Conservation (phyloP, 2,888 invertebrate genomes). For the Clanis bilineata region DNA sequence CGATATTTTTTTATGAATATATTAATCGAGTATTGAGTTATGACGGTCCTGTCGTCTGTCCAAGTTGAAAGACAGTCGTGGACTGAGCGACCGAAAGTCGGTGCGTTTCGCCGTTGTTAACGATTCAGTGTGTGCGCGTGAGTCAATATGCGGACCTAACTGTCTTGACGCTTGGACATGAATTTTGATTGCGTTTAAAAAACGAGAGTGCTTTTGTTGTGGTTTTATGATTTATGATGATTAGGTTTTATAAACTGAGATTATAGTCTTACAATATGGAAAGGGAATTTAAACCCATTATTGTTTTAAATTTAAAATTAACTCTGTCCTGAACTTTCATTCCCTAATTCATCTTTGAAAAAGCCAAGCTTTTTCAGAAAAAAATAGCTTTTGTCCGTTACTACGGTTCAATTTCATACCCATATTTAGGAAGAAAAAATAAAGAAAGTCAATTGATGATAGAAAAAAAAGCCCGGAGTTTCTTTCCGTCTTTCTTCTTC, state of each 20-base stretch:
- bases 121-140: slow-evolving; percentile 65
- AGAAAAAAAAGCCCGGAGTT: too few species aligned
- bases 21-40: slow-evolving; percentile 39
- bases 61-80: slow-evolving; percentile 68
- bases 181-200: slow-evolving; percentile 65
- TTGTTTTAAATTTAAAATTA: too few species aligned
- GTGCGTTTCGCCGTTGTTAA: slow-evolving; percentile 55
- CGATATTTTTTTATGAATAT: slow-evolving; percentile 34
- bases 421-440: too few species aligned
- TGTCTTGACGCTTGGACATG: slow-evolving; percentile 70
- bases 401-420: too few species aligned
- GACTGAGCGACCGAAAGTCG: slow-evolving; percentile 71
- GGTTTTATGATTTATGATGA: neutral
- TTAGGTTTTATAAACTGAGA: neutral
- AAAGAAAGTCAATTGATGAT: too few species aligned
- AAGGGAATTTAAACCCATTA: neutral
- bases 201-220: slow-evolving; percentile 63
- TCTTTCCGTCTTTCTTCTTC: too few species aligned
- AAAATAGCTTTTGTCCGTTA: too few species aligned
- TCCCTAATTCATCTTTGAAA: too few species aligned
- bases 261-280: neutral
- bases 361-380: too few species aligned
- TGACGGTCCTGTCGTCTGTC: slow-evolving; percentile 71
- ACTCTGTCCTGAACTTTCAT: too few species aligned
- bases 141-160: slow-evolving; percentile 64